These are phyloP conservation scores for Chrysotoxum bicinctum DNA, from an alignment of 2,888 invertebrate genomes.

Conservation along the genomic window DNA sequence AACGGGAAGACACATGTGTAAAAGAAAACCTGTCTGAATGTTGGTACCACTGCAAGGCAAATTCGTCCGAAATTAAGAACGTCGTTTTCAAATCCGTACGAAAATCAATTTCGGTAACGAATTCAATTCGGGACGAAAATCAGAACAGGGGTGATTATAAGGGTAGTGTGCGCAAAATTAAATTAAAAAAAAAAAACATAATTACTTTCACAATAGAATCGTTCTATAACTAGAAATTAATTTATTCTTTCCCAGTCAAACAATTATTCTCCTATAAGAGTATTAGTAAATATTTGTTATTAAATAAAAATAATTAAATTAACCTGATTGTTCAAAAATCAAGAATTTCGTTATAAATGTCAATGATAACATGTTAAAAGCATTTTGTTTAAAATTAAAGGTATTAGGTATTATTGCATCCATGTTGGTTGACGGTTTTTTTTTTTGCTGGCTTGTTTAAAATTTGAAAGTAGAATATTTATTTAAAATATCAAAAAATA, in stretches of 20 bases:
- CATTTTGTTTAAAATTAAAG: conserved; percentile 13
- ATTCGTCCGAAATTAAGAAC: too few relatives aligned
- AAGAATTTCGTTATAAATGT: conserved; percentile 34
- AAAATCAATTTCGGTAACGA: too few relatives aligned
- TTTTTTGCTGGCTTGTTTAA: neutral
- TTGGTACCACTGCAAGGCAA: too few relatives aligned
- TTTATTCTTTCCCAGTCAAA: neutral
- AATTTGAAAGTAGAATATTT: conserved; percentile 11
- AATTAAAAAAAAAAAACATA: too few relatives aligned
- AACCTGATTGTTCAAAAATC: conserved; percentile 19
- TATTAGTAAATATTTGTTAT: neutral
- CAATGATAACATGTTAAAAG: conserved; percentile 47
- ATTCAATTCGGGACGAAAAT: too few relatives aligned
- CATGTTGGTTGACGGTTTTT: neutral
- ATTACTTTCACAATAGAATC: too few relatives aligned
- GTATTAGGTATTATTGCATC: conserved; percentile 28
- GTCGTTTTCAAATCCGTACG: too few relatives aligned
- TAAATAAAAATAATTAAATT: conserved; percentile 24
- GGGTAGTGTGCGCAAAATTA: too few relatives aligned
- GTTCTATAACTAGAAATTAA: neutral
- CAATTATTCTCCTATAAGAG: neutral
- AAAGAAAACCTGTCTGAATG: too few relatives aligned
- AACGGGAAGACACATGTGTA: too few relatives aligned
- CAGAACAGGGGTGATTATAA: too few relatives aligned
- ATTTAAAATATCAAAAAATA: neutral